Evolutionary conservation across 2,113 vertebrate genomes (phyloP).

Genomic region (Blennius ocellaris): DNA sequence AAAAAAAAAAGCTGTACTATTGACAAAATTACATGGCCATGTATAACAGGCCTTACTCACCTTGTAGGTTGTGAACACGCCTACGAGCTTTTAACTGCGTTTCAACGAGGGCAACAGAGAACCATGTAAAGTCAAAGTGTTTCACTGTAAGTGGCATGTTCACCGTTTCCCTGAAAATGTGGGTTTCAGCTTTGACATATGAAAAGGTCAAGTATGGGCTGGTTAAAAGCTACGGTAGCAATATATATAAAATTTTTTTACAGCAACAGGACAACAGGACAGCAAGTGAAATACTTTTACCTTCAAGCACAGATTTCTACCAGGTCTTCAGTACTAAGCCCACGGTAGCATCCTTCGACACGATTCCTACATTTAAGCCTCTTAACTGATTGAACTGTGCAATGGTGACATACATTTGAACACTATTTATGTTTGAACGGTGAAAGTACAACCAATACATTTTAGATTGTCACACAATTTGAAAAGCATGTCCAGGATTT

Average conservation of each 20-base stretch:
- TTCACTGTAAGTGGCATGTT: not conserved
- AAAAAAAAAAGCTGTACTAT: too few relatives aligned
- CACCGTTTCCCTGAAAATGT: not conserved
- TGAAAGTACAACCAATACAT: not conserved
- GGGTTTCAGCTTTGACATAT: not conserved
- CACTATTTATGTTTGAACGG: not conserved
- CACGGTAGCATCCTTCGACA: not conserved
- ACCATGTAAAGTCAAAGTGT: conserved; percentile 5
- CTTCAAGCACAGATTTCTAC: not conserved
- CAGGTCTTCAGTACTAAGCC: not conserved
- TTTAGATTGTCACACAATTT: too few relatives aligned
- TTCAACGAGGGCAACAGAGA: not conserved
- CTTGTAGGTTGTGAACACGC: too few relatives aligned
- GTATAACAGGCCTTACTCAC: too few relatives aligned
- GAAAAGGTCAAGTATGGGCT: not conserved
- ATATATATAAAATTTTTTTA: not conserved
- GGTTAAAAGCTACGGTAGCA: conserved; percentile 1
- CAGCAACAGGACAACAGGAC: not conserved
- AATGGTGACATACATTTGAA: too few relatives aligned
- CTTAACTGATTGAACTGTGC: not conserved
- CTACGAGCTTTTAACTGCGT: not conserved
- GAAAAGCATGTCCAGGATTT: too few relatives aligned
- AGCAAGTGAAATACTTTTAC: conserved; percentile 10
- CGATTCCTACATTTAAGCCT: not conserved
- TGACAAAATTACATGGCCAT: too few relatives aligned